These are phyloP conservation scores for Lophotis ruficrista DNA, from an alignment of 2,113 vertebrate genomes.

Conservation along the genomic window DNA sequence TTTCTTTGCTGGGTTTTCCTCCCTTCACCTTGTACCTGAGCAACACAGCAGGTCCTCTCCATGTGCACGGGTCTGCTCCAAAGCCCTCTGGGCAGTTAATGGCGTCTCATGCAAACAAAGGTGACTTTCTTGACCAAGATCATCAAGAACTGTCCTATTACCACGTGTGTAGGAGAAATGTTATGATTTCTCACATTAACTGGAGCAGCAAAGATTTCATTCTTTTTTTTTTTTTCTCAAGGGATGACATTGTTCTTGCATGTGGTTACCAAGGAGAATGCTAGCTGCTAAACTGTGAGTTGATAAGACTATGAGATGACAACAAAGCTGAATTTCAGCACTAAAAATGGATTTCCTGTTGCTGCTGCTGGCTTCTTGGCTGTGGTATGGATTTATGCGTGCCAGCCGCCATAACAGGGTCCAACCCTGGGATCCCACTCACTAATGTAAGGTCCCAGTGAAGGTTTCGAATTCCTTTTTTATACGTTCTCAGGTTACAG, in stretches of 20 bases:
- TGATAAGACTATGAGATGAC: not conserved
- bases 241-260: not conserved
- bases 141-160: not conserved
- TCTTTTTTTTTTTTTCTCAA: not conserved
- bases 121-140: not conserved
- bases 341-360: not conserved
- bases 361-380: not conserved
- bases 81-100: not conserved
- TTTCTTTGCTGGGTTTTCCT: not conserved
- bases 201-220: not conserved
- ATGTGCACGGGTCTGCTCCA: not conserved
- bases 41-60: not conserved
- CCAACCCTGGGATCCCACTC: too few species aligned
- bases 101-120: not conserved
- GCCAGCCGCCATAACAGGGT: too few species aligned
- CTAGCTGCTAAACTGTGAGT: not conserved
- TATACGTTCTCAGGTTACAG: too few species aligned
- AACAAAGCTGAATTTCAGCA: not conserved
- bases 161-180: not conserved
- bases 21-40: not conserved
- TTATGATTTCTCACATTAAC: not conserved
- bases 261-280: not conserved
- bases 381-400: not conserved
- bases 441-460: too few species aligned
- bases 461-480: too few species aligned